A percentile compares a stretch with the other conserved stretches of the same genome.
phyloP scores from a whole-genome alignment of 2,113 vertebrate species.

The Falcunculus frontatus region DNA sequence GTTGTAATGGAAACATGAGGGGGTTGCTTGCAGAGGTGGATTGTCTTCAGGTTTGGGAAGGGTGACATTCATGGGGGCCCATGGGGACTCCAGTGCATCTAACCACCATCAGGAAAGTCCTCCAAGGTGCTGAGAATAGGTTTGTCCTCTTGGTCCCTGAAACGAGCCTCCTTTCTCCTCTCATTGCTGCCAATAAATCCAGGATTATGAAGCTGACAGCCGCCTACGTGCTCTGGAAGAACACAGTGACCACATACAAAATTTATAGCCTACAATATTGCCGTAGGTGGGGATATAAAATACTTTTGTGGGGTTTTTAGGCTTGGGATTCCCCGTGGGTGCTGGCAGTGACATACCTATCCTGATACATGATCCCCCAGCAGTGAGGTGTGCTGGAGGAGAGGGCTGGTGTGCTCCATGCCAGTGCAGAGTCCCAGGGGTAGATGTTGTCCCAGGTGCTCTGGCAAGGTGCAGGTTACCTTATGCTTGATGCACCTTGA shows the following conservation, averaged over 20 bases:
- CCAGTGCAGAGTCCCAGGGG: neutral
- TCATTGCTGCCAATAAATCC: slow-evolving; percentile 23
- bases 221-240: slow-evolving; percentile 3
- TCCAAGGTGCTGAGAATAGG: neutral
- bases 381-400: neutral
- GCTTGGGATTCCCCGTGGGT: slow-evolving; percentile 25
- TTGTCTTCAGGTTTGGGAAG: neutral
- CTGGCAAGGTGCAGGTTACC: neutral
- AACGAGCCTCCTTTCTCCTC: neutral
- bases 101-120: neutral
- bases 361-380: accelerated
- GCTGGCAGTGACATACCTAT: neutral
- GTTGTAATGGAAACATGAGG: neutral
- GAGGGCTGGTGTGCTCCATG: neutral
- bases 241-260: slow-evolving; percentile 25
- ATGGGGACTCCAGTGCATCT: neutral
- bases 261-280: slow-evolving; percentile 3
- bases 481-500: neutral
- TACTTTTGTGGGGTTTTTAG: neutral
- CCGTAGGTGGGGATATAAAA: slow-evolving; percentile 26
- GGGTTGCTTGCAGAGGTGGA: neutral
- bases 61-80: neutral
- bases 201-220: slow-evolving; percentile 23
- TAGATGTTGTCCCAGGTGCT: neutral
- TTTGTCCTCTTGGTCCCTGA: neutral